These are phyloP conservation scores for Proteles cristata DNA, from an alignment of 2,113 vertebrate genomes.

Conservation along the genomic window DNA sequence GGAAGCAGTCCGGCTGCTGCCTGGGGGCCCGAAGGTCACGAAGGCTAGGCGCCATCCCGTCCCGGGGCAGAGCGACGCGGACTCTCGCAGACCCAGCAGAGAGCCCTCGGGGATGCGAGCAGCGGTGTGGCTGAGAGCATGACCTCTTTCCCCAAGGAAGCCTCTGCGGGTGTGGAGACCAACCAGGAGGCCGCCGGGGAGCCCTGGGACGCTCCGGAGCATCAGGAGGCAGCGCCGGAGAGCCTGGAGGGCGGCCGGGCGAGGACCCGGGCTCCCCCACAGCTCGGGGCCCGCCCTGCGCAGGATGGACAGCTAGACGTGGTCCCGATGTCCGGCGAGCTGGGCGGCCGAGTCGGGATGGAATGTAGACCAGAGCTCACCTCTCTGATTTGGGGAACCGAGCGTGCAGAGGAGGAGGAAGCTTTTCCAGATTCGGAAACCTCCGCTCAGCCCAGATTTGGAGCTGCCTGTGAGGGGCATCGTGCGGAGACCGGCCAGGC, in stretches of 20 bases:
- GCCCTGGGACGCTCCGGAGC: not conserved
- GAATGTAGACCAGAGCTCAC: not conserved
- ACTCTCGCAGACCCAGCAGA: not conserved
- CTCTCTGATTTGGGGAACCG: not conserved
- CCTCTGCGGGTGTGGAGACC: slow-evolving; percentile 1
- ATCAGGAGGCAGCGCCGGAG: not conserved
- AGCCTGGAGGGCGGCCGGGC: not conserved
- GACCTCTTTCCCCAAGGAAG: not conserved
- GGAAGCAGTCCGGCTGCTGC: slow-evolving; percentile 61
- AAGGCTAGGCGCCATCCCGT: slow-evolving; percentile 27
- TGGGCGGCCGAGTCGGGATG: not conserved
- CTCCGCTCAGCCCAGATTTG: not conserved
- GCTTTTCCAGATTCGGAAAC: not conserved
- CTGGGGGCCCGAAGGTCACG: slow-evolving; percentile 7
- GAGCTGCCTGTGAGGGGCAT: not conserved
- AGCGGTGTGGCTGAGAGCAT: fast-evolving
- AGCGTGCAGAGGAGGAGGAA: slow-evolving; percentile 34
- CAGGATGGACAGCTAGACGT: not conserved
- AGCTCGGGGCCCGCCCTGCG: not conserved
- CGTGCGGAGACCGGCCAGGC: fast-evolving
- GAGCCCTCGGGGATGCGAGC: not conserved
- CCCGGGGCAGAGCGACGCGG: not conserved
- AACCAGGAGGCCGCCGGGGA: not conserved
- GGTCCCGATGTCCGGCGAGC: not conserved
- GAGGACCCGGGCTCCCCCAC: not conserved